Percentiles rank a stretch among this genome's conserved stretches.
These are phyloP conservation scores for Empidonax traillii DNA, from an alignment of 2,113 vertebrate species.

Conservation along the genomic window DNA sequence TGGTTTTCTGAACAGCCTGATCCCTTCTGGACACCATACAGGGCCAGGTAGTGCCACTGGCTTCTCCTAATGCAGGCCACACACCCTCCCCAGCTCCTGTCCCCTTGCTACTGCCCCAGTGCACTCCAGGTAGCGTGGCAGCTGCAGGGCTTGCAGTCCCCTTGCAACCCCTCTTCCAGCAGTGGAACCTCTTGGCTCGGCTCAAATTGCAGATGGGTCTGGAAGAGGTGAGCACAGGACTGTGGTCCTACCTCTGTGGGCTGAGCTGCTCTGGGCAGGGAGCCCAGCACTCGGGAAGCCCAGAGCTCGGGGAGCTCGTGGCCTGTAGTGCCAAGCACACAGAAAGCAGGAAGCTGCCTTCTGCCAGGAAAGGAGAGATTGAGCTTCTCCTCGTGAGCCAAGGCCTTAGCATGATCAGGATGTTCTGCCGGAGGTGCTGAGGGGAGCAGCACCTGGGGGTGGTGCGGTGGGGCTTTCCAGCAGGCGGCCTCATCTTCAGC, in stretches of 20 bases:
- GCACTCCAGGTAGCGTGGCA: accelerated
- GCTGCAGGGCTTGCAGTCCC: background rate
- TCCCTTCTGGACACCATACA: accelerated
- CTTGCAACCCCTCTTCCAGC: background rate
- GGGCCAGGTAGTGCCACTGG: background rate
- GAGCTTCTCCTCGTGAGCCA: background rate
- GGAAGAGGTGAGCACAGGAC: background rate
- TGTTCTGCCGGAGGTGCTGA: background rate
- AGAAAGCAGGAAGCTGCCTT: background rate
- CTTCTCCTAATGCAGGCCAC: background rate
- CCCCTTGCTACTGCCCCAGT: accelerated
- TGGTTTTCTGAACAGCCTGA: background rate
- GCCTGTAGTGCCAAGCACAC: background rate
- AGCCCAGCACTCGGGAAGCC: background rate
- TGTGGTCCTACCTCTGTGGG: background rate
- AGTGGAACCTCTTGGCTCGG: background rate
- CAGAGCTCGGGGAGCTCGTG: background rate
- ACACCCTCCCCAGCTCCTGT: background rate
- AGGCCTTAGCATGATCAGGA: background rate
- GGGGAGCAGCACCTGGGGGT: background rate
- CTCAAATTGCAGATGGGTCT: background rate
- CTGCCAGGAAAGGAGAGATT: background rate
- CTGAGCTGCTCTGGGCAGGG: background rate
- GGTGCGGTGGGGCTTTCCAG: background rate
- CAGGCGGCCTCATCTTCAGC: background rate